These are phyloP conservation scores for Caranx ignobilis DNA, from an alignment of 2,113 vertebrate species.

Conservation along the genomic window DNA sequence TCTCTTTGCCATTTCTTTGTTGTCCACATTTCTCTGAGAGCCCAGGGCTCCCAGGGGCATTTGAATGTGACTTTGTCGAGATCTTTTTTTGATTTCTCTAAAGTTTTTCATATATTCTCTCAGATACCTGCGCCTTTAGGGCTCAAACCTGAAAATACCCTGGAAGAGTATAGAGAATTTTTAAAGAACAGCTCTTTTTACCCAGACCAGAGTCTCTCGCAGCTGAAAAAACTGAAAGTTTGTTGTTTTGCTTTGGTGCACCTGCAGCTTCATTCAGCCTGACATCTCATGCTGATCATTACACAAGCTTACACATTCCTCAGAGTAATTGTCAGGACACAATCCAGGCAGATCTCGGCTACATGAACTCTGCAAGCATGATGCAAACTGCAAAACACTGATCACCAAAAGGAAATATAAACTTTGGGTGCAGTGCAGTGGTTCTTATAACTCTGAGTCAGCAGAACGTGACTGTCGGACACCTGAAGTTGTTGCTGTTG, in stretches of 20 bases:
- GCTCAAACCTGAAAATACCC: conserved; percentile 2
- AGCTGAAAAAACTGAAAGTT: conserved; percentile 67
- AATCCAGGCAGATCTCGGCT: not conserved
- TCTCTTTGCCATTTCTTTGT: not conserved
- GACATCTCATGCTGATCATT: conserved; percentile 76
- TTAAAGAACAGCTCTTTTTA: conserved; percentile 12
- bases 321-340: conserved; percentile 43
- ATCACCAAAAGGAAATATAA: not conserved
- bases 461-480: not conserved
- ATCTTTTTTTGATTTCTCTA: not conserved
- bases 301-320: conserved; percentile 70
- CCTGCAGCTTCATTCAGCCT: conserved; percentile 68
- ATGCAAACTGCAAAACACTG: not conserved
- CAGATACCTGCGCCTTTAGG: conserved; percentile 2
- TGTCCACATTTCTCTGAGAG: not conserved
- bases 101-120: conserved; percentile 5
- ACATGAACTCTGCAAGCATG: not conserved
- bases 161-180: not conserved
- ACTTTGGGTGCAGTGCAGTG: not conserved
- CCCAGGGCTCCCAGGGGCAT: too few relatives aligned
- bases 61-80: not conserved
- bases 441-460: not conserved
- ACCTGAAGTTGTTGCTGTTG: not conserved
- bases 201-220: not conserved
- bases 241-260: conserved; percentile 64